Conservation (phyloP, 1,140 invertebrate genomes). For the Bathynomus jamesi region DNA sequence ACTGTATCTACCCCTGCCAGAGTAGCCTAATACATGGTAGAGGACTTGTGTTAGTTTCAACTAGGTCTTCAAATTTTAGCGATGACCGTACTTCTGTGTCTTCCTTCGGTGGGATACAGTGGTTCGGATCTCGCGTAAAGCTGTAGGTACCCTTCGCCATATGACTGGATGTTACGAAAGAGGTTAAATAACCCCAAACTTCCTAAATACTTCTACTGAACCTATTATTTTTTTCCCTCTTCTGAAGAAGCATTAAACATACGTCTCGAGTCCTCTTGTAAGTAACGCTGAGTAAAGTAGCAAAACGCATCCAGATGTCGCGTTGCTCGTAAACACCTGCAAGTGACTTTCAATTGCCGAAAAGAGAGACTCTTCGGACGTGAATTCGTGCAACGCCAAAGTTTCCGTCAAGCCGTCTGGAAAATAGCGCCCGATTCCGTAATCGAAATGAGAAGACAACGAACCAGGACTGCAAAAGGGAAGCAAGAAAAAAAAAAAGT, state of each 20-base stretch:
- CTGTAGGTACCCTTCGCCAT: no score
- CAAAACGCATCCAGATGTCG: conserved; percentile 42
- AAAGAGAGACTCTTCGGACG: conserved; percentile 38
- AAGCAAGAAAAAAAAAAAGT: not conserved
- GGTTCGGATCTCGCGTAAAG: no score
- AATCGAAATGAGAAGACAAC: conserved; percentile 28
- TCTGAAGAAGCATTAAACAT: conserved; percentile 36
- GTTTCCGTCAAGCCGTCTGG: conserved; percentile 46
- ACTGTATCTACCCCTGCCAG: no score
- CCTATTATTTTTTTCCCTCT: no score
- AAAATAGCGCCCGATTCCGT: conserved; percentile 40
- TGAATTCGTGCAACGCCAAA: conserved; percentile 41
- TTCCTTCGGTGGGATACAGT: no score
- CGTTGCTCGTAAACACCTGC: conserved; percentile 40
- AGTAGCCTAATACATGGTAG: no score
- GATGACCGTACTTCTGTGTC: no score
- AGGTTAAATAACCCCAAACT: not conserved
- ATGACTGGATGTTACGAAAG: conserved; percentile 6
- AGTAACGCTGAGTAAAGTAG: conserved; percentile 47
- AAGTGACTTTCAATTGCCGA: conserved; percentile 40
- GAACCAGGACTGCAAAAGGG: conserved; percentile 21
- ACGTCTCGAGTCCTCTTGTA: conserved; percentile 43
- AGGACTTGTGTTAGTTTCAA: no score
- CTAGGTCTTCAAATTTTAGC: no score
- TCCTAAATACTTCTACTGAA: not conserved